Base-by-base conservation (phyloP, 2,797 vertebrate species). In the Diplodus puntazzo region DNA sequence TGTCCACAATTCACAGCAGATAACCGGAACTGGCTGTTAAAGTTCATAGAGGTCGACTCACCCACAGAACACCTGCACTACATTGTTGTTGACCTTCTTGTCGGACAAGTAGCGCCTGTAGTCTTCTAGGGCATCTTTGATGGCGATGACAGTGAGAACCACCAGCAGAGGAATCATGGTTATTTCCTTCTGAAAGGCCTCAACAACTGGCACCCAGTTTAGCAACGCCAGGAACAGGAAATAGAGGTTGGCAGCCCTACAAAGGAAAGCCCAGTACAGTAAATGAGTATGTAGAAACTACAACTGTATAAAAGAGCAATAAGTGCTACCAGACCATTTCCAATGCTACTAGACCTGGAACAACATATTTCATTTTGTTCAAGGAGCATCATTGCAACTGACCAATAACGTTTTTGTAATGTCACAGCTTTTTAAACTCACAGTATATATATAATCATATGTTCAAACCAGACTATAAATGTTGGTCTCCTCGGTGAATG, bases 161-260 rank as follows among this genome's bases (percentile, higher is more conserved):
- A 95, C 95, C 25, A 96, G 50, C 7, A 99, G 91, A 23, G 98
- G 98, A 48, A 99, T 92, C 98, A 99, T 98, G 2, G 98, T 98
- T 73, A 99, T 98, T 91, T 99, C 98, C 88, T 98, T 99, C 79
- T 98, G 97, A 89, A 99, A 99, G 53, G 98, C 98, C 93, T 99
- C 97, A 71, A 99, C 97, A 25, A 97, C 93, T 5, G 98, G 98
- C 21, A 99, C 95, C 98, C 98, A 99, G 88, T 99, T 99, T 75
- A 99, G 85, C 75, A 99, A 86, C 34, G 94, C 97, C 67, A 99
- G 88, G 92, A 99, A 98, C 18, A 99, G 92, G 92, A 99, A 99
- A 89, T 99, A 99, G 20, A 99, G 94, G 90, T 99, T 99, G 88
- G 98, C 98, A 9, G 90, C 94, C 90, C 98, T 99, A 89, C 71